These are phyloP conservation scores for Aphyosemion australe DNA, from an alignment of 2,113 vertebrate species.

Conservation along the genomic window DNA sequence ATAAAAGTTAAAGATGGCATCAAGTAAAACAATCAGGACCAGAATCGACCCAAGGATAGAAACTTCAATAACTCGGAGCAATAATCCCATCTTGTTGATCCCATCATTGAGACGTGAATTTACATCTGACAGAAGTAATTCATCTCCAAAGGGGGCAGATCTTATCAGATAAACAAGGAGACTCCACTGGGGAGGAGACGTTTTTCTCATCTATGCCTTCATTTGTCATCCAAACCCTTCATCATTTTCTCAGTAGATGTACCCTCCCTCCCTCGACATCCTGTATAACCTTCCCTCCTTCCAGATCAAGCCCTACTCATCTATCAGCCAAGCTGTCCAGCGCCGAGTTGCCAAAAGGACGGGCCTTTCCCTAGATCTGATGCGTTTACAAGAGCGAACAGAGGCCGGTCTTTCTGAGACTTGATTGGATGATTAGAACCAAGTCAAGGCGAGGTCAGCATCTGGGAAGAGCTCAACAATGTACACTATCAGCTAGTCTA, in stretches of 20 bases:
- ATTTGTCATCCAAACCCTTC: constrained; percentile 43
- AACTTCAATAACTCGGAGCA: constrained; percentile 43
- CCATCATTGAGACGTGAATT: constrained; percentile 43
- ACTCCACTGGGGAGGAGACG: constrained; percentile 52
- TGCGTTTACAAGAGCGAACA: constrained; percentile 49
- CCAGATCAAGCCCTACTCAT: constrained; percentile 19
- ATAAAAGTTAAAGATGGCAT: neutral
- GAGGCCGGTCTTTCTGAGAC: constrained; percentile 55
- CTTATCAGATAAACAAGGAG: constrained; percentile 70
- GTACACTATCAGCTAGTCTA: constrained; percentile 40
- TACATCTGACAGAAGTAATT: constrained; percentile 55
- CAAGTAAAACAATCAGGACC: constrained; percentile 27
- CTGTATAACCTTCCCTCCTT: constrained; percentile 41
- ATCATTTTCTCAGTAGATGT: constrained; percentile 42
- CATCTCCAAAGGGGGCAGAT: constrained; percentile 56
- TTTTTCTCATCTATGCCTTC: constrained; percentile 52
- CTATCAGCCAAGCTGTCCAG: constrained; percentile 20
- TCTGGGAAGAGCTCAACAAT: constrained; percentile 46
- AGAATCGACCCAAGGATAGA: constrained; percentile 17
- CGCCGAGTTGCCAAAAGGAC: constrained; percentile 17
- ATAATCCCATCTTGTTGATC: constrained; percentile 51
- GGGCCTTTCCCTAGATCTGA: constrained; percentile 54
- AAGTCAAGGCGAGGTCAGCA: constrained; percentile 65
- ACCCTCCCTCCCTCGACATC: constrained; percentile 27
- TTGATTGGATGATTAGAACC: constrained; percentile 60